Evolutionary conservation across 2,113 vertebrate genomes (phyloP), one percentile per base, ranked within the genome.

Genomic region (Chaetodon auriga): DNA sequence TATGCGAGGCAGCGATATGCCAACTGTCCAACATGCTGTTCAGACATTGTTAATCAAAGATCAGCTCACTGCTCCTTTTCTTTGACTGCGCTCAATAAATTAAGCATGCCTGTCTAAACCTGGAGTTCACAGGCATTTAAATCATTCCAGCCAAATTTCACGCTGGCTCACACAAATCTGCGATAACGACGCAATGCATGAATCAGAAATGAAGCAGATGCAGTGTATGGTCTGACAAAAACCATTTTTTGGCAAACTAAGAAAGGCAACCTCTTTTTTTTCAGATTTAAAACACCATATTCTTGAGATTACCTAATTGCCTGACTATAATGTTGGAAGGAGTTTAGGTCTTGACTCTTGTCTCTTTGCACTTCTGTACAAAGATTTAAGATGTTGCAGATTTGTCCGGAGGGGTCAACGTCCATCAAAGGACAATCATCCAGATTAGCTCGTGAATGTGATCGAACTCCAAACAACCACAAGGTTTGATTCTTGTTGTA

Each of bases 41-140:
- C 54, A 80, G 68, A 72, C 64, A 35, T 16, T 43, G 69, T 79
- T 86, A 62, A 83, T 90, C 80, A 82, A 80, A 75, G 65, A 81
- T 85, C 80, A 69, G 85, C 54, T 54, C 60, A 57, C 51, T 18
- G 60, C 21, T 76, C 46, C 71, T 51, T 77, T 49, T 86, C 53
- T 81, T 61, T 76, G 51, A 81, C 62, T 81, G 46, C 3, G 41
- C 41, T 75, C 74, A 75, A 71, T 88, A 75, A 85, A 80, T 84
- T 57, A 77, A 51, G 61, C 75, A 64, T 23, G 58, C 35, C 60
- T 48, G 15, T 78, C 72, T 75, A 41, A 25, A 78, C 62, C 70
- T 63, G 41, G 30, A 30, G 62, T 66, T 73, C 60, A 54, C 65
- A 7, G 54, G 53, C 30, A 46, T 57, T 68, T 75, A 15, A 80